A percentile compares a stretch with the other conserved stretches of the same genome.
Evolutionary conservation across 1,140 invertebrate species (phyloP).

Genomic region (Sycobia sp.): DNA sequence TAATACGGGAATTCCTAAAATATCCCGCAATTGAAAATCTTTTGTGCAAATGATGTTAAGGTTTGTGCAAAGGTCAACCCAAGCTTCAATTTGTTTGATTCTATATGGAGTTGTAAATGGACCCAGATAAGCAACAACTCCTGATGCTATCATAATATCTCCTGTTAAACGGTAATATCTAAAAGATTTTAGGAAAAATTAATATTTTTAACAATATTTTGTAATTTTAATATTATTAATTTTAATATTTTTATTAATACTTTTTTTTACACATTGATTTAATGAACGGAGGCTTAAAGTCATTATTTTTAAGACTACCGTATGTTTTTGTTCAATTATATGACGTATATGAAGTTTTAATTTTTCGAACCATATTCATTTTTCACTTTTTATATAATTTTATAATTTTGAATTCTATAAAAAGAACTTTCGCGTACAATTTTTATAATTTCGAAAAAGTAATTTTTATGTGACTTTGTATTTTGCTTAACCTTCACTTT

Average conservation of each 20-base stretch:
- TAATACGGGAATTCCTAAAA: slow-evolving; percentile 84
- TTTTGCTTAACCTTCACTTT: too few species aligned
- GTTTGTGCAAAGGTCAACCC: slow-evolving; percentile 71
- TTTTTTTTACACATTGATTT: too few species aligned
- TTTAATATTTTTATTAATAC: not conserved
- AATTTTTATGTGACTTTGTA: too few species aligned
- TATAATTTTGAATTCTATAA: too few species aligned
- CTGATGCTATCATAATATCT: slow-evolving; percentile 85
- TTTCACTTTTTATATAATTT: too few species aligned
- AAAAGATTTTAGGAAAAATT: slow-evolving; percentile 11
- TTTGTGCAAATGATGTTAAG: slow-evolving; percentile 76
- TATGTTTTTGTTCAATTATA: too few species aligned
- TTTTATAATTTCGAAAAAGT: too few species aligned
- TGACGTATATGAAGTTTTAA: too few species aligned
- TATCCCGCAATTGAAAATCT: slow-evolving; percentile 75
- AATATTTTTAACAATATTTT: slow-evolving; percentile 18
- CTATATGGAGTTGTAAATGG: slow-evolving; percentile 85
- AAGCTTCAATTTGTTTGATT: slow-evolving; percentile 71
- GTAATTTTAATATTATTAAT: not conserved
- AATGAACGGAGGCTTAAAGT: too few species aligned
- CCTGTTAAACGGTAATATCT: slow-evolving; percentile 70
- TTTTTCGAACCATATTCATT: too few species aligned
- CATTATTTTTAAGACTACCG: too few species aligned
- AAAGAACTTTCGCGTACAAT: too few species aligned
- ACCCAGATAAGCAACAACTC: slow-evolving; percentile 88